Percentiles rank a stretch among this genome's conserved stretches.
Conservation (phyloP, 2,797 vertebrate genomes). For the Liparis tanakae region DNA sequence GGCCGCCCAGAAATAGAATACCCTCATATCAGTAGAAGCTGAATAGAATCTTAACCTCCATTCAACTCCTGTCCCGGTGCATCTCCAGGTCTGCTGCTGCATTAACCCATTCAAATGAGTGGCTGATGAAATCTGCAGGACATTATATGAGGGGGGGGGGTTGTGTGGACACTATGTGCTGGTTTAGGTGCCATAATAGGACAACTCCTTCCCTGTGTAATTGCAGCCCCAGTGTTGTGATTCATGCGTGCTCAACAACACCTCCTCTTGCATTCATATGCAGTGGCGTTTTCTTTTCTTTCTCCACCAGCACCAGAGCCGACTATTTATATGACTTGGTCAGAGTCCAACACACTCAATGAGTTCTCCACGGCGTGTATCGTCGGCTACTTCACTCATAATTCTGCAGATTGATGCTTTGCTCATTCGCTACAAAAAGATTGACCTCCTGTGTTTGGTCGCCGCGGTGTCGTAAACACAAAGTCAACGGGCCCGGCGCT, state of each 20-base stretch:
- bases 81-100: neutral
- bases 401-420: conserved; percentile 17
- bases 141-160: neutral
- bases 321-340: conserved; percentile 11
- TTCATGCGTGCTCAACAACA: conserved; percentile 10
- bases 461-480: conserved; percentile 38
- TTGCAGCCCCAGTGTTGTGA: conserved; percentile 10
- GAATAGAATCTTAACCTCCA: neutral
- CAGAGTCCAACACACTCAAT: conserved; percentile 20
- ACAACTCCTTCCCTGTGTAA: conserved; percentile 16
- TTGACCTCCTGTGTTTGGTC: conserved; percentile 46
- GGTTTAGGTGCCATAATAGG: conserved; percentile 7
- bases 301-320: conserved; percentile 1
- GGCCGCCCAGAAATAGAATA: neutral
- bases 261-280: conserved; percentile 24
- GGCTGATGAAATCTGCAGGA: neutral
- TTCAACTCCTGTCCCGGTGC: neutral
- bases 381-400: conserved; percentile 21
- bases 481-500: conserved; percentile 30
- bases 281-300: neutral
- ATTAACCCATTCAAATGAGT: neutral
- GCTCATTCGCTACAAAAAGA: conserved; percentile 58
- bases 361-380: neutral
- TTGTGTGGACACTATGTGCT: conserved; percentile 1
- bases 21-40: neutral